phyloP scores from a whole-genome alignment of 1,140 invertebrate genomes.

The Bicyclus anynana region DNA sequence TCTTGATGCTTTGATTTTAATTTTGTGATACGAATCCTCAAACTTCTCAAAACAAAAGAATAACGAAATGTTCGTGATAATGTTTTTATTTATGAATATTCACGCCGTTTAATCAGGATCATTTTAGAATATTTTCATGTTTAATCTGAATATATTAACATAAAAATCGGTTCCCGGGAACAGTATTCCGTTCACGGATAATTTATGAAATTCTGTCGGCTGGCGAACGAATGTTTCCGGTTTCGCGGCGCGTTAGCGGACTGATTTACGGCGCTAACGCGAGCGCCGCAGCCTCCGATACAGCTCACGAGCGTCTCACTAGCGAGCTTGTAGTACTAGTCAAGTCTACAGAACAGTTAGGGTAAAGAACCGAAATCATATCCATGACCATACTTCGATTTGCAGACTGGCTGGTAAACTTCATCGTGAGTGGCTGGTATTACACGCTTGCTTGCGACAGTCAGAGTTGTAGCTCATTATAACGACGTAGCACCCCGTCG shows the following conservation, averaged over 20 bases:
- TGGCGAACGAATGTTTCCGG: background rate
- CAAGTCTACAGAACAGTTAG: too few relatives aligned
- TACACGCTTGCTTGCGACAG: too few relatives aligned
- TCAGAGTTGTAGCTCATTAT: too few relatives aligned
- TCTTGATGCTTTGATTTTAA: too few relatives aligned
- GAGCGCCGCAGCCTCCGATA: too few relatives aligned
- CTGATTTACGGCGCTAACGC: background rate
- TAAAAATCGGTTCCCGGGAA: background rate
- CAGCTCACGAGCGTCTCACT: too few relatives aligned
- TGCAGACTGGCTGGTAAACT: too few relatives aligned
- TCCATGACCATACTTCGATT: too few relatives aligned
- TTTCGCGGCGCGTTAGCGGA: background rate
- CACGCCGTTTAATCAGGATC: background rate
- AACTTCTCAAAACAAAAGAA: background rate
- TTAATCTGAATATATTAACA: slow-evolving; percentile 1
- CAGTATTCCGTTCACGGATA: background rate
- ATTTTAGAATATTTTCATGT: background rate
- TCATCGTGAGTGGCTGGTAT: too few relatives aligned
- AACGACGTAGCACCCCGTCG: too few relatives aligned
- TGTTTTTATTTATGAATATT: background rate
- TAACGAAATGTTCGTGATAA: background rate
- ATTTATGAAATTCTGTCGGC: slow-evolving; percentile 1
- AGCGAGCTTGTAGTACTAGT: too few relatives aligned
- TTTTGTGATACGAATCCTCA: background rate
- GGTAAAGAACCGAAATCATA: too few relatives aligned